These are phyloP conservation scores for Cyclophora punctaria DNA, from an alignment of 2,888 invertebrate genomes.

Conservation along the genomic window DNA sequence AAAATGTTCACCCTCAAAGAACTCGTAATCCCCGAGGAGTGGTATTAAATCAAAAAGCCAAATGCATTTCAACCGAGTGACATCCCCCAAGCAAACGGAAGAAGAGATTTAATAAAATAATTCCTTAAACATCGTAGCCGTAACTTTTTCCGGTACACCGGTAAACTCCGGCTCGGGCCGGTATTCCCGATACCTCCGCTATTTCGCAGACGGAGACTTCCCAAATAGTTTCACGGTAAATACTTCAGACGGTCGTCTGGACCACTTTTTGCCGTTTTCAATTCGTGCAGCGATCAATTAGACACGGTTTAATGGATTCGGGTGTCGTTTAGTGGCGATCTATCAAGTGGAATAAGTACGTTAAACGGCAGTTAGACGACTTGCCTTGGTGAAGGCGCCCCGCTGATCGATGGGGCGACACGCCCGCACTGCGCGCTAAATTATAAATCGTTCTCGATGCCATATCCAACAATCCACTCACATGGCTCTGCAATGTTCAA, in stretches of 20 bases:
- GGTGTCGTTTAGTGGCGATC: slow-evolving; percentile 58
- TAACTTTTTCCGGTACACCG: slow-evolving; percentile 29
- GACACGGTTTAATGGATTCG: slow-evolving; percentile 67
- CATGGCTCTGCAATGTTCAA: no score
- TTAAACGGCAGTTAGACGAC: slow-evolving; percentile 56
- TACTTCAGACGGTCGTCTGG: slow-evolving; percentile 20
- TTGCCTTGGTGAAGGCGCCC: slow-evolving; percentile 31
- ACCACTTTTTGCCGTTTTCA: slow-evolving; percentile 62
- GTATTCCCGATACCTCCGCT: slow-evolving; percentile 19
- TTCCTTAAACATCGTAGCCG: slow-evolving; percentile 13
- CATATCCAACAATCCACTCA: no score
- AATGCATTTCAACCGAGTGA: no score
- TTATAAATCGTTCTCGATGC: no score
- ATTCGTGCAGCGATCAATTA: slow-evolving; percentile 65
- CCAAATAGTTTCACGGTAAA: slow-evolving; percentile 34
- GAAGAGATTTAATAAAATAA: slow-evolving; percentile 22
- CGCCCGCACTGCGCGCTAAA: not conserved
- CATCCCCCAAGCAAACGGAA: slow-evolving; percentile 6
- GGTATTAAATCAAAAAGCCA: no score
- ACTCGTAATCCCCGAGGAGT: no score
- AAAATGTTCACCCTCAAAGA: no score
- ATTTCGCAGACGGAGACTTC: slow-evolving; percentile 22
- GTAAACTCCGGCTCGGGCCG: slow-evolving; percentile 23
- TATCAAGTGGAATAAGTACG: slow-evolving; percentile 62
- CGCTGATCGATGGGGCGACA: slow-evolving; percentile 48